Evolutionary conservation across 2,888 invertebrate genomes (phyloP).

Genomic region (Andrena minutula): DNA sequence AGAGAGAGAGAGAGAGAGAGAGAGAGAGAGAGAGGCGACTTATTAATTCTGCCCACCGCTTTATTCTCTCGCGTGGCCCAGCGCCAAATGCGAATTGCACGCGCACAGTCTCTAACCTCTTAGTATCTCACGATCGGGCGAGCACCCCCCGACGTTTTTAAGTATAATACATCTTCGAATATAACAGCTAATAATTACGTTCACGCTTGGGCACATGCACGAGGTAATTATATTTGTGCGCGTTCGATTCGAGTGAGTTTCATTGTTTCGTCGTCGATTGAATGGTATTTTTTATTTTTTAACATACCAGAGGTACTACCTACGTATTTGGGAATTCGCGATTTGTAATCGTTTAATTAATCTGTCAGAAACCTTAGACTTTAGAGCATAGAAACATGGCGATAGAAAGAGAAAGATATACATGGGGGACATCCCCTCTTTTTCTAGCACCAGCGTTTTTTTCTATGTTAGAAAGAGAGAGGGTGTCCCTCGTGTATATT

Average conservation of each 20-base stretch:
- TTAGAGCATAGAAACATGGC: too few species aligned
- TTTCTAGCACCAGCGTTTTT: too few species aligned
- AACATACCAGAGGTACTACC: too few species aligned
- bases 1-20: constrained; percentile 52
- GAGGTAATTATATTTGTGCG: neutral
- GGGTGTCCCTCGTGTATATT: too few species aligned
- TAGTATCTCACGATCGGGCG: constrained; percentile 32
- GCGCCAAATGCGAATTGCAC: constrained; percentile 69
- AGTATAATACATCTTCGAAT: too few species aligned
- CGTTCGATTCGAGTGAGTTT: neutral
- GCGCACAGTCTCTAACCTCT: constrained; percentile 41
- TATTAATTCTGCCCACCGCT: constrained; percentile 66
- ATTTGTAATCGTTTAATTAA: too few species aligned
- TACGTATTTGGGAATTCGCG: too few species aligned
- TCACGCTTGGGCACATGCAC: neutral
- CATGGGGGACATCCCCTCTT: too few species aligned
- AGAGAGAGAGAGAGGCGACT: constrained; percentile 46
- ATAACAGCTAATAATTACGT: neutral
- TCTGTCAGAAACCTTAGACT: too few species aligned
- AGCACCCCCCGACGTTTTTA: neutral
- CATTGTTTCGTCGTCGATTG: neutral
- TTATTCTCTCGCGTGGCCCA: constrained; percentile 61
- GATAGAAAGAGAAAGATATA: too few species aligned
- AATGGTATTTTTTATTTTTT: too few species aligned
- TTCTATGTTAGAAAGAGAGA: too few species aligned